Percentiles rank a stretch among this genome's conserved stretches.
phyloP scores from a whole-genome alignment of 2,888 invertebrate genomes.

The Tryphoninae sp. region DNA sequence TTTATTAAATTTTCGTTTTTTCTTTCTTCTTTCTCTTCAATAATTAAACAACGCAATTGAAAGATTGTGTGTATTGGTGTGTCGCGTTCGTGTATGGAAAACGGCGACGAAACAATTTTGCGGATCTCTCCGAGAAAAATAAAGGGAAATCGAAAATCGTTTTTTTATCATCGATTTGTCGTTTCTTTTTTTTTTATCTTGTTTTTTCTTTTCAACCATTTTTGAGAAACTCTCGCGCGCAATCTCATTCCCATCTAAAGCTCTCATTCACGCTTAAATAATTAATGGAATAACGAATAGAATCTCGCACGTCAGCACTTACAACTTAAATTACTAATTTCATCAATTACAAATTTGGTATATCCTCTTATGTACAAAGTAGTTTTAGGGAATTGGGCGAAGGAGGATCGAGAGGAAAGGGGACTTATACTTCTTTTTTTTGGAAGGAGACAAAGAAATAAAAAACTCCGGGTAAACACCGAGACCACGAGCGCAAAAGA shows the following conservation, averaged over 20 bases:
- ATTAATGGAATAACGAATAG: constrained; percentile 68
- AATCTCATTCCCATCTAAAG: constrained; percentile 12
- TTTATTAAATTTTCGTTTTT: constrained; percentile 1
- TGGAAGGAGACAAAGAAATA: constrained; percentile 48
- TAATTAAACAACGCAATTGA: constrained; percentile 28
- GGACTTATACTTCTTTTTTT: constrained; percentile 27
- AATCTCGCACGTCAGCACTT: constrained; percentile 62
- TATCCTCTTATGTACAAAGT: constrained; percentile 72
- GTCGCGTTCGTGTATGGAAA: background rate
- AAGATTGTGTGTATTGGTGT: constrained; percentile 34
- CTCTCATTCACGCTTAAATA: constrained; percentile 62
- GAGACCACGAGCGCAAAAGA: constrained; percentile 26
- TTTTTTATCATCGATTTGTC: background rate
- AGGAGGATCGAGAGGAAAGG: background rate
- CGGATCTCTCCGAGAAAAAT: background rate
- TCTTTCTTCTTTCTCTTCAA: background rate
- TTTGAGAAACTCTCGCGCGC: constrained; percentile 3
- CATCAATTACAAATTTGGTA: constrained; percentile 72
- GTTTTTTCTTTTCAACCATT: background rate
- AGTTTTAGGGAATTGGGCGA: background rate
- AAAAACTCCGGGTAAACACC: constrained; percentile 40
- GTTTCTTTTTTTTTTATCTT: background rate
- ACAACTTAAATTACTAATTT: constrained; percentile 69
- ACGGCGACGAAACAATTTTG: background rate
- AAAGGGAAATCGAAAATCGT: background rate